Evolutionary conservation across 2,797 vertebrate genomes (phyloP).

Genomic region (Syndactyla subalaris): DNA sequence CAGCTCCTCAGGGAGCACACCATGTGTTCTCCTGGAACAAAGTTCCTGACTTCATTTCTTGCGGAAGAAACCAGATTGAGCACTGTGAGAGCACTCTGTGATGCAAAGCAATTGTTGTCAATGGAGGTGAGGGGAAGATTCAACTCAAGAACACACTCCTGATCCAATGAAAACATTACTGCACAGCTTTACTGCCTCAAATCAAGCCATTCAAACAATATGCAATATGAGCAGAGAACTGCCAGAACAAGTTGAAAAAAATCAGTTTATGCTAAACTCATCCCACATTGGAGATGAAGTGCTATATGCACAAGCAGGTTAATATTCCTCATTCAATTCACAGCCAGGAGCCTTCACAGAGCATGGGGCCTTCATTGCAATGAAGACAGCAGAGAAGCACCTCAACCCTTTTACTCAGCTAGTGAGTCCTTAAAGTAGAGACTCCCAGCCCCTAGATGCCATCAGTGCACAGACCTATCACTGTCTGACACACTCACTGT

Average conservation of each 20-base stretch:
- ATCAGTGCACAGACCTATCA: background rate
- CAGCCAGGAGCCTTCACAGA: background rate
- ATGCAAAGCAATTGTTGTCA: background rate
- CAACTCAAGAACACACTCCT: background rate
- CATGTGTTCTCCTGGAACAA: background rate
- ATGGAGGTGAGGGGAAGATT: background rate
- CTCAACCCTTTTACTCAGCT: background rate
- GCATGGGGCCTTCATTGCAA: background rate
- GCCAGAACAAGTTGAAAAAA: background rate
- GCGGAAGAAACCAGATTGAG: background rate
- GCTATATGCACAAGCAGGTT: background rate
- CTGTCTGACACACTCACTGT: background rate
- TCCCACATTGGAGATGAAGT: background rate
- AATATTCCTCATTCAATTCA: background rate
- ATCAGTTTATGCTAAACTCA: background rate
- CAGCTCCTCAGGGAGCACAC: background rate
- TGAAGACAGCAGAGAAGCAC: background rate
- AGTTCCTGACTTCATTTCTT: background rate
- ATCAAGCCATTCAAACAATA: background rate
- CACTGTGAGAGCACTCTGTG: background rate
- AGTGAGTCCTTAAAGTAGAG: background rate
- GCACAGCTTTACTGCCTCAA: background rate
- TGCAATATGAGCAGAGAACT: background rate
- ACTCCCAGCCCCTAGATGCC: background rate
- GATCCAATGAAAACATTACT: background rate